These are phyloP conservation scores for Macroteleia sp. DNA, from an alignment of 2,888 invertebrate species.

Conservation along the genomic window DNA sequence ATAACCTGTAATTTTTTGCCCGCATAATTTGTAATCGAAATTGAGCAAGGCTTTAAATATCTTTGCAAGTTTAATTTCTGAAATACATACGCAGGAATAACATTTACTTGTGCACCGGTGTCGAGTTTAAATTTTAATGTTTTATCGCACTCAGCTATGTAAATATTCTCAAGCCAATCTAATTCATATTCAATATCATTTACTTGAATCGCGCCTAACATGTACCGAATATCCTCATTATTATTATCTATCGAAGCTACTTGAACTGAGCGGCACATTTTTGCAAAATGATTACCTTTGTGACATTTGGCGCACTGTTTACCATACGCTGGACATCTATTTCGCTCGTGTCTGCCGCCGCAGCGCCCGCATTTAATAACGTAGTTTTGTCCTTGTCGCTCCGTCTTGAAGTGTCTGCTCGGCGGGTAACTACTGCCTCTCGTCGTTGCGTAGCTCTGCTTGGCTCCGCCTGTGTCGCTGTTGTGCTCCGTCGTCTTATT, in stretches of 20 bases:
- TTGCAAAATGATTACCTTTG: conserved; percentile 59
- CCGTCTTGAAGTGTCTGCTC: too few species aligned
- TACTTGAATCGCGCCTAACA: background rate
- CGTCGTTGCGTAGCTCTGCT: background rate
- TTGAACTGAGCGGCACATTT: conserved; percentile 24
- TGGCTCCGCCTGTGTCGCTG: too few species aligned
- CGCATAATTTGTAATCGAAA: conserved; percentile 8
- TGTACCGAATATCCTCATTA: background rate
- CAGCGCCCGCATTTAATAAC: conserved; percentile 43
- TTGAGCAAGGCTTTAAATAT: background rate
- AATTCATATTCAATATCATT: too few species aligned
- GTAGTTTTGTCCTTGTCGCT: too few species aligned
- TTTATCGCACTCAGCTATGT: too few species aligned
- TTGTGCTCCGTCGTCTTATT: too few species aligned
- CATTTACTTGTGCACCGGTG: conserved; percentile 43
- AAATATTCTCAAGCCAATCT: too few species aligned
- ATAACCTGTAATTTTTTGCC: conserved; percentile 18
- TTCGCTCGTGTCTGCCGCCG: conserved; percentile 12
- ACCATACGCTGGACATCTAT: conserved; percentile 59
- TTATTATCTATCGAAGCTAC: conserved; percentile 1
- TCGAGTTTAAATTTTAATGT: conserved; percentile 24
- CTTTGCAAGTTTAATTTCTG: conserved; percentile 10
- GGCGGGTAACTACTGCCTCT: too few species aligned
- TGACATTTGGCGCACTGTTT: conserved; percentile 50
- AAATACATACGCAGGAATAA: conserved; percentile 19